phyloP scores from a whole-genome alignment of 2,888 invertebrate genomes.

The Celastrina argiolus region DNA sequence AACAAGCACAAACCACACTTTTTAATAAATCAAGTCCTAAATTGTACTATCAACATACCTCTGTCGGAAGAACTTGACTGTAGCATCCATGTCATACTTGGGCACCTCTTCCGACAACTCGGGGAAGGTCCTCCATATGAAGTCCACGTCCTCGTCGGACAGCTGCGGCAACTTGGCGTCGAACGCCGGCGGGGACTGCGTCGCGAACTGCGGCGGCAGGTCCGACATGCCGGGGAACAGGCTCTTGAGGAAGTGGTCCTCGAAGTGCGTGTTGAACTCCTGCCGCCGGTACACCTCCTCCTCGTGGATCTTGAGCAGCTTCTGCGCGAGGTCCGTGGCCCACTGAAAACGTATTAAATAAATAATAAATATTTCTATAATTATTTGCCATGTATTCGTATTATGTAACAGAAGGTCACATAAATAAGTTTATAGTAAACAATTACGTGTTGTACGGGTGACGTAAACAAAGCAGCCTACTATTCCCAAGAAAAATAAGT shows the following conservation, averaged over 20 bases:
- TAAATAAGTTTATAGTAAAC: too few relatives aligned
- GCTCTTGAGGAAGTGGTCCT: constrained; percentile 89
- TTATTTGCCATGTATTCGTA: too few relatives aligned
- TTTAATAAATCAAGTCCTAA: too few relatives aligned
- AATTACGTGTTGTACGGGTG: too few relatives aligned
- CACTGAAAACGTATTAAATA: constrained; percentile 71
- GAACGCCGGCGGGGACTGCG: constrained; percentile 86
- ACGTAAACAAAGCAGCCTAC: too few relatives aligned
- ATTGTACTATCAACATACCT: constrained; percentile 60
- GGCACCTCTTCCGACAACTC: constrained; percentile 81
- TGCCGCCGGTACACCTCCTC: constrained; percentile 89
- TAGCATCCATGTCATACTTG: constrained; percentile 82
- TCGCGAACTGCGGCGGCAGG: constrained; percentile 89
- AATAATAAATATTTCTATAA: neutral
- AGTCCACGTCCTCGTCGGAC: constrained; percentile 78
- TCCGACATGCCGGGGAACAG: constrained; percentile 96
- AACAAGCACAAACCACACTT: too few relatives aligned
- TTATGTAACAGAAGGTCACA: too few relatives aligned
- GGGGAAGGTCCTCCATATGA: constrained; percentile 81
- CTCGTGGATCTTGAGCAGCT: constrained; percentile 86
- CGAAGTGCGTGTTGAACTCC: constrained; percentile 86
- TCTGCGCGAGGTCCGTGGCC: constrained; percentile 89
- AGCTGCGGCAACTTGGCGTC: constrained; percentile 85
- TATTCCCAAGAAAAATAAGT: too few relatives aligned
- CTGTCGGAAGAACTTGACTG: constrained; percentile 84